These are phyloP conservation scores for Sialis fuliginosa DNA, from an alignment of 2,888 invertebrate species.

Conservation along the genomic window DNA sequence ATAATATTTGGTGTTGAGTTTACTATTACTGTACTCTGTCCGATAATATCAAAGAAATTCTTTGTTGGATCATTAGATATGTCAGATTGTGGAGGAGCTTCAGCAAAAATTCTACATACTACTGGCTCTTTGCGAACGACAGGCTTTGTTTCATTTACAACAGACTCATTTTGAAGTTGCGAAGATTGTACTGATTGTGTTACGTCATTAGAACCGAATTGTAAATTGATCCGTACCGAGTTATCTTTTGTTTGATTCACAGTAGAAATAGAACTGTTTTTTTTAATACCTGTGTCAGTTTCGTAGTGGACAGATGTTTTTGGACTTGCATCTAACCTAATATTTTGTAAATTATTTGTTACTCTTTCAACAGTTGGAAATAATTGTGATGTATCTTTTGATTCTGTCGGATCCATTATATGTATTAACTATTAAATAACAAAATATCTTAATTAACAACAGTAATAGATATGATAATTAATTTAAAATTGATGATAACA, in stretches of 20 bases:
- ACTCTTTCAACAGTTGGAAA: slow-evolving; percentile 1
- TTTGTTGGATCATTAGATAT: slow-evolving; percentile 20
- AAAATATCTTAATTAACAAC: too few relatives aligned
- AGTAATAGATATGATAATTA: too few relatives aligned
- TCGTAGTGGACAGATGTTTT: slow-evolving; percentile 3
- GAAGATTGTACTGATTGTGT: too few relatives aligned
- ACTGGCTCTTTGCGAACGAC: slow-evolving; percentile 25
- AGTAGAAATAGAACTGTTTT: too few relatives aligned
- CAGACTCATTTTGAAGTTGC: too few relatives aligned
- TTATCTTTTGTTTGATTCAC: too few relatives aligned
- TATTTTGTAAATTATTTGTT: slow-evolving; percentile 2
- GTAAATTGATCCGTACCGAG: not conserved
- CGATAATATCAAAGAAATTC: slow-evolving; percentile 25
- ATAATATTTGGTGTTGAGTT: slow-evolving; percentile 4
- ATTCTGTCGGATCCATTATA: too few relatives aligned
- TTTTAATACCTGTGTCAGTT: not conserved
- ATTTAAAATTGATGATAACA: too few relatives aligned
- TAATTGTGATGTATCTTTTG: too few relatives aligned
- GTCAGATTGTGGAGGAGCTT: slow-evolving; percentile 19
- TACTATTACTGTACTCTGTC: not conserved
- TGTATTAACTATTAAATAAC: too few relatives aligned
- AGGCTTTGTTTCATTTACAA: too few relatives aligned
- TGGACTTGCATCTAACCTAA: slow-evolving; percentile 3
- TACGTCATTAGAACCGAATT: not conserved
- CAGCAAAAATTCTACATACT: slow-evolving; percentile 28